Percentiles rank a stretch among this genome's conserved stretches.
Evolutionary conservation across 92 coral and sea anemone species (phyloP).

Genomic region (Epizoanthus fatuus): DNA sequence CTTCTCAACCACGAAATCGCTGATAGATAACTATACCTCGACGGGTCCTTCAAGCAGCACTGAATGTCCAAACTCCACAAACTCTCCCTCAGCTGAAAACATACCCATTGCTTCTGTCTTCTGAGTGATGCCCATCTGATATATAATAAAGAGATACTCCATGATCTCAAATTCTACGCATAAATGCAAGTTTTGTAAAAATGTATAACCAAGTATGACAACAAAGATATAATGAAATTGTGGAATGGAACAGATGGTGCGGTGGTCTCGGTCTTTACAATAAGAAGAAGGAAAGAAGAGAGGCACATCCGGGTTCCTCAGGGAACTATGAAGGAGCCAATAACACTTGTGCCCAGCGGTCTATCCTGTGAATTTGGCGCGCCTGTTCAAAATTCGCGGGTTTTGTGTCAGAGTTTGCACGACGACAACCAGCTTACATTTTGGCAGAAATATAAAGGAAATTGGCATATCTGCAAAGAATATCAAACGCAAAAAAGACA

Average conservation of each 20-base stretch:
- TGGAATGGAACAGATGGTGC: background rate
- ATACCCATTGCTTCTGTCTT: constrained; percentile 99
- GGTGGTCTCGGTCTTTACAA: background rate
- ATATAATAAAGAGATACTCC: constrained; percentile 1
- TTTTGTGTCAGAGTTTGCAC: background rate
- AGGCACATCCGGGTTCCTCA: constrained; percentile 81
- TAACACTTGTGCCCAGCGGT: constrained; percentile 50
- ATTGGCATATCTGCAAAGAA: background rate
- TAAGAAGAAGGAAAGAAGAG: background rate
- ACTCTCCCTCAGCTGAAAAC: constrained; percentile 99
- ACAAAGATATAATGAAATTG: background rate
- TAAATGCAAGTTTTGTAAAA: background rate
- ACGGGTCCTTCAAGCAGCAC: constrained; percentile 99
- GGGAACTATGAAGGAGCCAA: constrained; percentile 7
- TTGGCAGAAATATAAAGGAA: constrained; percentile 9
- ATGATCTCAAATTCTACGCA: background rate
- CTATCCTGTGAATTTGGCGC: constrained; percentile 39
- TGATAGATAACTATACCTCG: constrained; percentile 69
- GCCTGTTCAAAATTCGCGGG: constrained; percentile 62
- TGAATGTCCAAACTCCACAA: constrained; percentile 98
- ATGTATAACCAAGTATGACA: background rate
- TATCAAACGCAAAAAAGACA: background rate
- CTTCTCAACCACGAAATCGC: background rate
- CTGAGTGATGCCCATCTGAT: constrained; percentile 98
- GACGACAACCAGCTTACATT: no score